A percentile compares a stretch with the other conserved stretches of the same genome.
Evolutionary conservation across 2,797 vertebrate species (phyloP).

Genomic region (Arrhamphus sclerolepis): DNA sequence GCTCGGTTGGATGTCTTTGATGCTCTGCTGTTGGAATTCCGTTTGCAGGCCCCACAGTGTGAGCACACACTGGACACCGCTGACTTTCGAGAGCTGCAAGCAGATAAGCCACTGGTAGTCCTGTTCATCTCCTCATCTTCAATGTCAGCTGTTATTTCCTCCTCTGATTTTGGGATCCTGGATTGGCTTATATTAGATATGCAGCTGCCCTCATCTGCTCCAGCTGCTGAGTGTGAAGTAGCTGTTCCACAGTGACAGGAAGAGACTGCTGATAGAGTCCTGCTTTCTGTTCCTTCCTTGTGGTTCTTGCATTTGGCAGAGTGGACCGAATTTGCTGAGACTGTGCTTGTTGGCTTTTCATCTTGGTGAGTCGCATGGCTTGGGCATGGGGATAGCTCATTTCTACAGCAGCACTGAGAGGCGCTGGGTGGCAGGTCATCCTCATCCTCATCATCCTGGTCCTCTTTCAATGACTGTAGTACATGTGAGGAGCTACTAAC

Average conservation of each 20-base stretch:
- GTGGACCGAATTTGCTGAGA: conserved; percentile 24
- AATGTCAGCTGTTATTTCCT: conserved; percentile 41
- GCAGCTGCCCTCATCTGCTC: conserved; percentile 32
- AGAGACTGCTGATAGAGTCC: conserved; percentile 47
- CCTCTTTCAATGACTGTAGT: conserved; percentile 74
- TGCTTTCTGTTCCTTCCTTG: conserved; percentile 10
- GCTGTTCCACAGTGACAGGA: conserved; percentile 49
- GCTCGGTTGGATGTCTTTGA: conserved; percentile 38
- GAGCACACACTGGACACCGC: conserved; percentile 58
- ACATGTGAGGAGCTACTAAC: conserved; percentile 74
- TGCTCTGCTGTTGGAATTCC: conserved; percentile 32
- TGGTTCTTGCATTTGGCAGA: conserved; percentile 21
- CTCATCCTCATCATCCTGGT: conserved; percentile 72
- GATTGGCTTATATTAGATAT: conserved; percentile 45
- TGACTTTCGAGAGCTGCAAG: conserved; percentile 59
- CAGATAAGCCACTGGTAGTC: conserved; percentile 51
- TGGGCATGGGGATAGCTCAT: conserved; percentile 52
- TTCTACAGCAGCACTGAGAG: conserved; percentile 74
- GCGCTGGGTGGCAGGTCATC: conserved; percentile 74
- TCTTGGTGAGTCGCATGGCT: conserved; percentile 27
- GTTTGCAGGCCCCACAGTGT: conserved; percentile 70
- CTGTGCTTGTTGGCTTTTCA: conserved; percentile 42
- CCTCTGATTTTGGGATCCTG: conserved; percentile 30
- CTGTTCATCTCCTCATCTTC: conserved; percentile 60
- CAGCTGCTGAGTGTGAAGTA: conserved; percentile 31